Percentiles rank a stretch among this genome's conserved stretches.
Evolutionary conservation across 2,113 vertebrate genomes (phyloP).

Genomic region (human): GRCh38 chr16:83027001-83027500

Average conservation of each 20-base stretch:
- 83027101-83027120: fast-evolving
- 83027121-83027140: fast-evolving
- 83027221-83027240: neutral
- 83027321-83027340: neutral
- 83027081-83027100: neutral
- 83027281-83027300: neutral
- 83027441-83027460: neutral
- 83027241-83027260: neutral
- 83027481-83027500: fast-evolving
- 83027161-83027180: neutral
- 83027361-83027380: neutral
- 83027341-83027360: neutral
- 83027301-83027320: neutral
- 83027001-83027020: neutral
- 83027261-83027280: neutral
- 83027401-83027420: neutral
- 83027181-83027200: neutral
- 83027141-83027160: neutral
- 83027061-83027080: too few relatives aligned
- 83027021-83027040: neutral
- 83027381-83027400: neutral
- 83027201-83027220: neutral
- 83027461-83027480: fast-evolving
- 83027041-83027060: neutral
- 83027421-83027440: neutral